These are phyloP conservation scores for Paralichthys olivaceus DNA, from an alignment of 2,113 vertebrate species.

Conservation along the genomic window DNA sequence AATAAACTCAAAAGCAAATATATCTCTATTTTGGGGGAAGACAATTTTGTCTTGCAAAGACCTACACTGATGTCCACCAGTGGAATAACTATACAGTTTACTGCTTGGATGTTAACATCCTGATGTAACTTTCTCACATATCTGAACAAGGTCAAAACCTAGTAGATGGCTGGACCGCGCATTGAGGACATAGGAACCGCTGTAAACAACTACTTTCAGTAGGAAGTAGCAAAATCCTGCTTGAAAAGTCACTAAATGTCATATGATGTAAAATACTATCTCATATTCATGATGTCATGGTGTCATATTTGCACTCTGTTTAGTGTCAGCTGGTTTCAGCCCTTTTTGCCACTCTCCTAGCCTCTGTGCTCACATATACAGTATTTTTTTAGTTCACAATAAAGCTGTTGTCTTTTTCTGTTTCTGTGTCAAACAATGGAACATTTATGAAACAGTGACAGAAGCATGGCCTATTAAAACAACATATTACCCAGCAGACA, in stretches of 20 bases:
- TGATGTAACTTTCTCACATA: conserved; percentile 38
- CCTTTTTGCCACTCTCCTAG: not conserved
- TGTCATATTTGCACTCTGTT: not conserved
- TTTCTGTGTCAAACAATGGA: not conserved
- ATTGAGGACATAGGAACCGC: not conserved
- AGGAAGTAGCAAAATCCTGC: not conserved
- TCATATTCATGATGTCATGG: not conserved
- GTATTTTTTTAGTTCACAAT: not conserved
- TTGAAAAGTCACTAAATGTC: not conserved
- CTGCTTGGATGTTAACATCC: conserved; percentile 46
- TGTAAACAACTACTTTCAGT: conserved; percentile 6
- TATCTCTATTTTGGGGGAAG: conserved; percentile 63
- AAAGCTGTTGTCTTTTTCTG: not conserved
- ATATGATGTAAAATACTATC: not conserved
- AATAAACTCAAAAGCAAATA: conserved; percentile 72
- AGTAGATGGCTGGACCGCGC: not conserved
- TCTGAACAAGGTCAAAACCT: conserved; percentile 11
- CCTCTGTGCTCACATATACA: not conserved
- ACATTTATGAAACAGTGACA: not conserved
- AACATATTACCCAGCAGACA: not conserved
- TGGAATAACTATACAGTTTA: conserved; percentile 62
- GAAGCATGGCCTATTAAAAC: not conserved
- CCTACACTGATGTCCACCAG: conserved; percentile 57
- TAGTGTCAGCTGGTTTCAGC: too few species aligned
- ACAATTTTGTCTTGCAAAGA: conserved; percentile 62